Conservation (phyloP, 2,113 vertebrate species). For the Ophthalmotilapia sp. region DNA sequence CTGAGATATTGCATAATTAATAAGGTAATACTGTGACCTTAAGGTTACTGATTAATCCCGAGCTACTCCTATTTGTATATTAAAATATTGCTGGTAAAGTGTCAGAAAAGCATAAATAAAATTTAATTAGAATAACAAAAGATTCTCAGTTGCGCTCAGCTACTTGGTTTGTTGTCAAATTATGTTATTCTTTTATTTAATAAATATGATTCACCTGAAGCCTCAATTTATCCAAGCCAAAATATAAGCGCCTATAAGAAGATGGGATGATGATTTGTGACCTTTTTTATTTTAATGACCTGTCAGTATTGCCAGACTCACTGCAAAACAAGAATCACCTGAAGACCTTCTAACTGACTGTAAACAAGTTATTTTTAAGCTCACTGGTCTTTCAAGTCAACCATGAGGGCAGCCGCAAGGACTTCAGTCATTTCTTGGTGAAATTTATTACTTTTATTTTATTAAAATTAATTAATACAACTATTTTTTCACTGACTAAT, state of each 20-base stretch:
- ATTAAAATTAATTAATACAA: background rate
- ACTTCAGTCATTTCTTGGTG: background rate
- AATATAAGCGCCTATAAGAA: background rate
- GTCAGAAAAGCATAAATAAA: background rate
- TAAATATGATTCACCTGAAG: background rate
- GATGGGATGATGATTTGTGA: background rate
- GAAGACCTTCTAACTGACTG: background rate
- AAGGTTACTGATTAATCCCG: background rate
- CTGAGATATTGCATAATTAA: conserved; percentile 1
- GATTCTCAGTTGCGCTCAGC: background rate
- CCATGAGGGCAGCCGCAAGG: background rate
- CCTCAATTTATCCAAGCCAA: background rate
- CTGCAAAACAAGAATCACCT: background rate
- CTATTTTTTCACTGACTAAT: background rate
- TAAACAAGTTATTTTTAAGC: background rate
- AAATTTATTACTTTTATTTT: background rate
- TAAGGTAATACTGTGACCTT: background rate
- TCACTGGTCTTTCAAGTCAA: background rate
- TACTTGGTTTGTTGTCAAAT: background rate
- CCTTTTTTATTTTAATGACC: background rate
- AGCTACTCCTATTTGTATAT: background rate
- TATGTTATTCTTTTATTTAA: background rate
- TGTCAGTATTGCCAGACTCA: background rate
- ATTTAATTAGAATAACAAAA: background rate
- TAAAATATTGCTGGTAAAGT: background rate